phyloP scores from a whole-genome alignment of 2,113 vertebrate genomes.

The Ranitomeya imitator region DNA sequence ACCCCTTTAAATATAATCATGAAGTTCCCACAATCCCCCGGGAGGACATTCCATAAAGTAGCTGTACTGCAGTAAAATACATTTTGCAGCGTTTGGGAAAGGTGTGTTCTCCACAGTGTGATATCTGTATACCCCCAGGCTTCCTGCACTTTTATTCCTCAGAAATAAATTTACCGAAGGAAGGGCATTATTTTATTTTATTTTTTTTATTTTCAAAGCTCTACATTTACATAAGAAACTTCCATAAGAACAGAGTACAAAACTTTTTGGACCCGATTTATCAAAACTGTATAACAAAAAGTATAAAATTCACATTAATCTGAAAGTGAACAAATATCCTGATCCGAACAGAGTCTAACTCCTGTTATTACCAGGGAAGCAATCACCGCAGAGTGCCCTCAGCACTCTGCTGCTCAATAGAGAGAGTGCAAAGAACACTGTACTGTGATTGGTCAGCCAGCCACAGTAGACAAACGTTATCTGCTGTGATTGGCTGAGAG shows the following conservation, averaged over 20 bases:
- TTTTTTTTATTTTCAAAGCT: not conserved
- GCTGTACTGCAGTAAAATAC: not conserved
- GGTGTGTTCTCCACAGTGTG: not conserved
- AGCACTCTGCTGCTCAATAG: no score
- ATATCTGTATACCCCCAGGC: slow-evolving; percentile 1
- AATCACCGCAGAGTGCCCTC: no score
- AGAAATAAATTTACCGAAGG: slow-evolving; percentile 5
- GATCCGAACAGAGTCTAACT: no score
- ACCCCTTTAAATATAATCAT: no score
- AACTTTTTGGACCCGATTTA: not conserved
- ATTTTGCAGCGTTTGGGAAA: slow-evolving; percentile 15
- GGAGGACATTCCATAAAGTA: slow-evolving; percentile 15
- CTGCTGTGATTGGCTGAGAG: no score
- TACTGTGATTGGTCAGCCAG: no score
- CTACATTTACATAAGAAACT: not conserved
- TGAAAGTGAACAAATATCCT: no score
- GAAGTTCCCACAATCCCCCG: not conserved
- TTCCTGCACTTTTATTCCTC: not conserved
- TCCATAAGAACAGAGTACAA: not conserved
- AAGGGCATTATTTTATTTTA: not conserved
- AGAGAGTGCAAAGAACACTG: no score
- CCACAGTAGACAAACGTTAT: no score
- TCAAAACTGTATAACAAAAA: no score
- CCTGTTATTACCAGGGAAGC: no score
- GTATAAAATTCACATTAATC: no score